phyloP scores from a whole-genome alignment of 2,797 vertebrate genomes.

The Coccyzus lansbergi region DNA sequence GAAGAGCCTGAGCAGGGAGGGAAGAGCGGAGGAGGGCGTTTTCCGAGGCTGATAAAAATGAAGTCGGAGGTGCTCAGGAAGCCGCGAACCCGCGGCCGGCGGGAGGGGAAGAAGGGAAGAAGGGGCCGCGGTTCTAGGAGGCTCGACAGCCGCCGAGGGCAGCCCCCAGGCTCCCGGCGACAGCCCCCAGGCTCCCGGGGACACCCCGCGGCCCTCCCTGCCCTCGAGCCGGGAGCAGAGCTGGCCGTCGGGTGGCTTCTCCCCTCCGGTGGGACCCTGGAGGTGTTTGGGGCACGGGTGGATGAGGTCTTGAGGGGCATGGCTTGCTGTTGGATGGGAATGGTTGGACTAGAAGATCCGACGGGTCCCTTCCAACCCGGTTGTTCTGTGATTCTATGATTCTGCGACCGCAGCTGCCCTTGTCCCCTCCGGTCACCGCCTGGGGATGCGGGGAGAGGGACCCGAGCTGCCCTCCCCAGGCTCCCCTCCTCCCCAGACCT shows the following conservation, averaged over 20 bases:
- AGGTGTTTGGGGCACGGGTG: no score
- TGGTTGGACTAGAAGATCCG: no score
- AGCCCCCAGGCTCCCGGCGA: neutral
- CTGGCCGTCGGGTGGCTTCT: neutral
- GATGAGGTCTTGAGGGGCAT: no score
- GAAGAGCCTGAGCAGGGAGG: neutral
- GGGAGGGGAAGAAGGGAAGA: neutral
- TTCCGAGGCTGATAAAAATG: neutral
- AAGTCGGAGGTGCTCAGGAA: neutral
- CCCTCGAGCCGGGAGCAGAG: no score
- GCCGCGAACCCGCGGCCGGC: neutral
- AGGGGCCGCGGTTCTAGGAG: neutral
- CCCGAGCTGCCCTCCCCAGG: neutral
- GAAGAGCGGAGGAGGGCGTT: neutral
- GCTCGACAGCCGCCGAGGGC: neutral
- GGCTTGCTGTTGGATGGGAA: no score
- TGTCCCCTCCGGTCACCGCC: neutral
- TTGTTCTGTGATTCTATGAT: no score
- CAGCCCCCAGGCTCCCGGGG: neutral
- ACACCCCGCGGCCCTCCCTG: neutral
- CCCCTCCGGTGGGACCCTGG: neutral
- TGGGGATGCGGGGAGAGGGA: neutral
- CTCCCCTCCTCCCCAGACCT: neutral
- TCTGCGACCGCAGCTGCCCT: neutral
- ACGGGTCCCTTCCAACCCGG: no score